A percentile compares a stretch with the other conserved stretches of the same genome.
phyloP scores from a whole-genome alignment of 2,888 invertebrate genomes.

The Pandemis cinnamomeana region DNA sequence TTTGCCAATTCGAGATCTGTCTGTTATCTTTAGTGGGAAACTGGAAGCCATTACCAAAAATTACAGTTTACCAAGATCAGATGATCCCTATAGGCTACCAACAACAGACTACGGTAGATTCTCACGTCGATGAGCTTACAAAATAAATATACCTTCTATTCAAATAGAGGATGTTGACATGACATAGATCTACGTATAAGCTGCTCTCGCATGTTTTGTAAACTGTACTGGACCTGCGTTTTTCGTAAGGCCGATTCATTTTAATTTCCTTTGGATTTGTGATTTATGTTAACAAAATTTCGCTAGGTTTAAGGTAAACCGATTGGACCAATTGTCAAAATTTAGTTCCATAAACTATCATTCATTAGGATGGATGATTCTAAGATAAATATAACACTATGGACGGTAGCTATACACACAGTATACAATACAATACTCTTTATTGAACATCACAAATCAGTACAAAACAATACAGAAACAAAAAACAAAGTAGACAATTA shows the following conservation, averaged over 20 bases:
- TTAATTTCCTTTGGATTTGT: not conserved
- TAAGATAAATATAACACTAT: too few species aligned
- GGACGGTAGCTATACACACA: too few species aligned
- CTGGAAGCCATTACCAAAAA: not conserved
- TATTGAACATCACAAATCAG: too few species aligned
- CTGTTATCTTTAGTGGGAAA: not conserved
- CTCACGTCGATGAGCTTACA: constrained; percentile 66
- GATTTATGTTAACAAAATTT: too few species aligned
- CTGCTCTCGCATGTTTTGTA: constrained; percentile 16
- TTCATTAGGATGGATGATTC: too few species aligned
- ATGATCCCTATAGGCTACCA: not conserved
- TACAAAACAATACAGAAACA: too few species aligned
- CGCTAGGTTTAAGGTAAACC: too few species aligned
- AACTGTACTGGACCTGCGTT: not conserved
- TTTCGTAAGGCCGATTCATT: not conserved
- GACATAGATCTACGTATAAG: constrained; percentile 50
- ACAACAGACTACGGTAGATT: constrained; percentile 49
- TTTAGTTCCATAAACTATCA: too few species aligned
- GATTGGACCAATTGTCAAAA: too few species aligned
- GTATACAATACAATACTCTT: too few species aligned
- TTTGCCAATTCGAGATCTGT: not conserved
- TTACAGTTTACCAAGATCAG: not conserved
- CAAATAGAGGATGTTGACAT: constrained; percentile 66
- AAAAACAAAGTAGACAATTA: too few species aligned
- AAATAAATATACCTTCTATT: constrained; percentile 54